Conservation (phyloP, 2,888 invertebrate species). For the Craniophora ligustri region DNA sequence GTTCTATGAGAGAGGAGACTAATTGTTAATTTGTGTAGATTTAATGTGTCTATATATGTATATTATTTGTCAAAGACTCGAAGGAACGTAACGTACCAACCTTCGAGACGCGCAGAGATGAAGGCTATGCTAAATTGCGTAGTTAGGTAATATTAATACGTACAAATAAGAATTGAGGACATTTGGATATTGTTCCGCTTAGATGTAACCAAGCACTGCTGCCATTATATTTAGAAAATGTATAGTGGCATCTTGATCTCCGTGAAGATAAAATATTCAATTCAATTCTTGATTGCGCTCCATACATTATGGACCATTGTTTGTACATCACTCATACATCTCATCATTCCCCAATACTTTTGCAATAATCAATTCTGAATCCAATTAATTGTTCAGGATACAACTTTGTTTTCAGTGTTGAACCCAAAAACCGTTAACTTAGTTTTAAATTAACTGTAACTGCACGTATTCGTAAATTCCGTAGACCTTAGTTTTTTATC, state of each 20-base stretch:
- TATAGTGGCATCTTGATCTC: slow-evolving; percentile 12
- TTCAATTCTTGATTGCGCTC: too few relatives aligned
- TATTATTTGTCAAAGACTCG: slow-evolving; percentile 6
- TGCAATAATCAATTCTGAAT: slow-evolving; percentile 17
- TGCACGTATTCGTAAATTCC: slow-evolving; percentile 18
- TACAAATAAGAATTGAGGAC: slow-evolving; percentile 51
- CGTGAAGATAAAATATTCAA: neutral
- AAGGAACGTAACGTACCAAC: slow-evolving; percentile 32
- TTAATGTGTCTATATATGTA: slow-evolving; percentile 14
- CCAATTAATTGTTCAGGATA: slow-evolving; percentile 31
- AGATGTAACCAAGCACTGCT: slow-evolving; percentile 32
- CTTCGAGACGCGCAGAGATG: slow-evolving; percentile 37
- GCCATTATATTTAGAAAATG: slow-evolving; percentile 16
- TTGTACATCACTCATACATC: neutral
- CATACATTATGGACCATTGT: too few relatives aligned
- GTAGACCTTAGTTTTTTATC: slow-evolving; percentile 5
- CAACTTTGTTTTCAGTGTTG: slow-evolving; percentile 17
- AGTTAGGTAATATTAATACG: slow-evolving; percentile 49
- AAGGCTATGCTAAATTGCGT: slow-evolving; percentile 41
- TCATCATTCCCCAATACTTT: slow-evolving; percentile 18
- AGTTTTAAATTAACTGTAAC: slow-evolving; percentile 1
- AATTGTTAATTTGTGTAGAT: slow-evolving; percentile 11
- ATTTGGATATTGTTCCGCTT: slow-evolving; percentile 52
- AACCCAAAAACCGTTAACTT: slow-evolving; percentile 12
- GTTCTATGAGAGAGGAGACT: slow-evolving; percentile 18